phyloP scores from a whole-genome alignment of 2,113 vertebrate species.

The Madoqua kirkii region DNA sequence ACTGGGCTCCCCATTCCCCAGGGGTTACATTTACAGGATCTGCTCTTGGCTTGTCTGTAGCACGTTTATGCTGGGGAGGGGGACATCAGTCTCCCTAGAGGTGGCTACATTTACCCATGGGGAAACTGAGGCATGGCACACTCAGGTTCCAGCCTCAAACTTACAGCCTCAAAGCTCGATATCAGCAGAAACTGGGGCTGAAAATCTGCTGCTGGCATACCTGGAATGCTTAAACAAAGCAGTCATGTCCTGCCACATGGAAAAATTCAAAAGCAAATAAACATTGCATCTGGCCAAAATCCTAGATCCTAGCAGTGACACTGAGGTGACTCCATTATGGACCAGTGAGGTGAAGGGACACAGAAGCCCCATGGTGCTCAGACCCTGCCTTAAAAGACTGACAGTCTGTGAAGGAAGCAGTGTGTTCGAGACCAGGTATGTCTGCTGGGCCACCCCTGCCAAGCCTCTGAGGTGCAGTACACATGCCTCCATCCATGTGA shows the following conservation, averaged over 20 bases:
- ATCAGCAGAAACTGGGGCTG: background rate
- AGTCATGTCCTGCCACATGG: background rate
- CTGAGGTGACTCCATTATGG: accelerated
- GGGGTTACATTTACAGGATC: background rate
- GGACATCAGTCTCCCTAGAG: background rate
- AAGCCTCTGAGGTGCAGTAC: background rate
- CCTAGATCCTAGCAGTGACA: background rate
- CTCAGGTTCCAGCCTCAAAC: background rate
- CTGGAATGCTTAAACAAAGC: background rate
- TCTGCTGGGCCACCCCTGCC: background rate
- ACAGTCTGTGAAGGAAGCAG: background rate
- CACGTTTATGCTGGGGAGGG: background rate
- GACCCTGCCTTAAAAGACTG: background rate
- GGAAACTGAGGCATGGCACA: background rate
- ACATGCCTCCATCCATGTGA: too few species aligned
- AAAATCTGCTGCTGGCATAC: background rate
- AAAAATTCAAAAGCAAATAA: background rate
- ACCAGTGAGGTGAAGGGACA: background rate
- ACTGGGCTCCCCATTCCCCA: background rate
- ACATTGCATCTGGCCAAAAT: background rate
- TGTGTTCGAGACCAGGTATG: background rate
- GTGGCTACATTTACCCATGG: background rate
- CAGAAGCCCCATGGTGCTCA: background rate
- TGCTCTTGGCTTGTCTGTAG: background rate
- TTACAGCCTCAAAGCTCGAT: background rate